Base-by-base conservation (phyloP, 2,797 vertebrate species). In the Emydoidea blandingii region DNA sequence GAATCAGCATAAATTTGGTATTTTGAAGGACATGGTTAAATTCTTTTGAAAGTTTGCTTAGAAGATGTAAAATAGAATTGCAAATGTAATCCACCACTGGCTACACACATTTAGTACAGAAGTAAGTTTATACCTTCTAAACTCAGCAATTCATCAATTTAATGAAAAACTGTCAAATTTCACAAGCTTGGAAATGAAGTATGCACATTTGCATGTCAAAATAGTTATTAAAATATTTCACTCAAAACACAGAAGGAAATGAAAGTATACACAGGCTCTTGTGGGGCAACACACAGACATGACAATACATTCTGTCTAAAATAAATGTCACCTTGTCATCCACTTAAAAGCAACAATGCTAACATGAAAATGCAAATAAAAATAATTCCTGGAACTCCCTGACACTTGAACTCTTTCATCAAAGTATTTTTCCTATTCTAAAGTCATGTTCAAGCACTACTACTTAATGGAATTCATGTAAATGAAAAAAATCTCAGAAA, bases 81-180 rank as follows among this genome's bases (percentile, higher is more conserved):
- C 76, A 50, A 79, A 31, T 79, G 16, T 50, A 50, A 79, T 79
- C 29, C 29, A 10, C 47, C 15, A 34, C 47, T 79, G 47, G 29
- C 5, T 50, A 31, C 15, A 95, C 25, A 78, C 88, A 91, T 47
- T 95, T 92, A 88, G 80, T 83, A 57, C 72, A 96, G 23, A 96
- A 94, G 50, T 95, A 94, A 92, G 95, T 41, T 81, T 89, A 57
- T 68, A 72, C 72, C 34, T 87, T 92, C 83, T 91, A 96, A 91
- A 89, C 85, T 93, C 29, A 89, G 54, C 79, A 90, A 89, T 82
- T 94, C 85, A 47, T 94, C 54, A 31, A 83, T 95, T 86, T 96
- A 96, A 95, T 92, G 81, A 31, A 53, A 94, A 86, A 79, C 65
- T 92, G 90, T 94, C 92, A 95, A 83, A 93, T 93, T 84, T 86